phyloP scores from a whole-genome alignment of 2,113 vertebrate species.

The Dromiciops gliroides region DNA sequence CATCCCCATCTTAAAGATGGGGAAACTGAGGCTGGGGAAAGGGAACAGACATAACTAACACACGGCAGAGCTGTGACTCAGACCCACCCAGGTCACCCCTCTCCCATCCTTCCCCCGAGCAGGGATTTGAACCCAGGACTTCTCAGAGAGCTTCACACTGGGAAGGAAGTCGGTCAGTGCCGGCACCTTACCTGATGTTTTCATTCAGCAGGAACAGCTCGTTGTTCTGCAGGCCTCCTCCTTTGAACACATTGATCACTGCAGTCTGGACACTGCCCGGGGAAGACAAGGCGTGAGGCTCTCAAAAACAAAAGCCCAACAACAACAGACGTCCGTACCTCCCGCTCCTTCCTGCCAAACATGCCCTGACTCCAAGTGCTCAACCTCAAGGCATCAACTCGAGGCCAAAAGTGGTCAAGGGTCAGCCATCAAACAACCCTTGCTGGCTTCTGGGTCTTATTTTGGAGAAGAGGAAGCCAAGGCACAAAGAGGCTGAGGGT shows the following conservation, averaged over 20 bases:
- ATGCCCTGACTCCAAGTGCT: background rate
- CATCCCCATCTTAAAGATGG: background rate
- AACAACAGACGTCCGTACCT: background rate
- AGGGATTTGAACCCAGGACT: background rate
- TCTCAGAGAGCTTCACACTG: background rate
- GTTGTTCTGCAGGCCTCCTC: slow-evolving; percentile 90
- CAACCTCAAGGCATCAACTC: background rate
- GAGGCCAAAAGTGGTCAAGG: too few species aligned
- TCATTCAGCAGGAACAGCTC: slow-evolving; percentile 95
- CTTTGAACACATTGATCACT: slow-evolving; percentile 96
- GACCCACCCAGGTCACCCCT: background rate
- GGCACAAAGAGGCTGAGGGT: too few species aligned
- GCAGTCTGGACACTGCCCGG: slow-evolving; percentile 92
- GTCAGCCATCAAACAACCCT: too few species aligned
- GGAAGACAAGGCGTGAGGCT: slow-evolving; percentile 69
- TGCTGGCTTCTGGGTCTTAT: too few species aligned
- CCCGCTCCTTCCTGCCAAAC: background rate
- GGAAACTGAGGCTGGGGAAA: background rate
- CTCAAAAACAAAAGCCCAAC: slow-evolving; percentile 7
- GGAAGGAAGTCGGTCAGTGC: rapidly evolving
- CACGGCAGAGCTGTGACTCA: background rate
- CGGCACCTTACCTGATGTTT: slow-evolving; percentile 91
- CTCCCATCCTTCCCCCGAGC: background rate
- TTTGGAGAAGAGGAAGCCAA: too few species aligned
- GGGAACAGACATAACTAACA: background rate